These are phyloP conservation scores for Centruroides vittatus DNA, from an alignment of 1,140 invertebrate genomes.

Conservation along the genomic window DNA sequence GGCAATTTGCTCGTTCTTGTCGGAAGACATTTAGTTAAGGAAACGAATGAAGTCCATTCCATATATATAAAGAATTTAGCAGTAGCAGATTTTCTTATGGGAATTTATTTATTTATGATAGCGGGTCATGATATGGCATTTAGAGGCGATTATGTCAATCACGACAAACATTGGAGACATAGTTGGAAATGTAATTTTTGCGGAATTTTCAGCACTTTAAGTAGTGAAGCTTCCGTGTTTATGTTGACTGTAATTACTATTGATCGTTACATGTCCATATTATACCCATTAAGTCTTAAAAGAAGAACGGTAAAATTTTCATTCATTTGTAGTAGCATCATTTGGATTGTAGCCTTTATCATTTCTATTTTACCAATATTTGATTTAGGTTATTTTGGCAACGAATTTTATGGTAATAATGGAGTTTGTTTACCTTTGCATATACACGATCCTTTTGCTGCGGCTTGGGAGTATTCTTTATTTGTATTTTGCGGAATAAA, in stretches of 20 bases:
- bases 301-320: conserved; percentile 40
- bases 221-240: conserved; percentile 46
- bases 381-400: conserved; percentile 14
- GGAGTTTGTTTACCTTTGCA: conserved; percentile 44
- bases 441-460: conserved; percentile 36
- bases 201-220: conserved; percentile 22
- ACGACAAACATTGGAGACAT: conserved; percentile 47
- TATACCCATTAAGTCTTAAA: conserved; percentile 43
- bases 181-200: conserved; percentile 12
- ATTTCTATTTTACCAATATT: conserved; percentile 19
- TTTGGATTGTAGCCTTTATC: conserved; percentile 47
- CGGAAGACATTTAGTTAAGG: conserved; percentile 41
- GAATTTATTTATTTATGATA: conserved; percentile 53
- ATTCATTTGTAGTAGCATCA: conserved; percentile 40
- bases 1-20: conserved; percentile 46
- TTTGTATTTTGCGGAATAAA: conserved; percentile 41
- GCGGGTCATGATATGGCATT: conserved; percentile 47
- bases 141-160: conserved; percentile 42
- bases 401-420: conserved; percentile 35
- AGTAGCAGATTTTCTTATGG: conserved; percentile 61
- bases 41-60: conserved; percentile 26
- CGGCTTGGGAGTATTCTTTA: conserved; percentile 45
- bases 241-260: conserved; percentile 59
- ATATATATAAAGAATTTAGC: conserved; percentile 43
- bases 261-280: conserved; percentile 54